phyloP scores from a whole-genome alignment of 2,797 vertebrate species.

The Karalla daura region DNA sequence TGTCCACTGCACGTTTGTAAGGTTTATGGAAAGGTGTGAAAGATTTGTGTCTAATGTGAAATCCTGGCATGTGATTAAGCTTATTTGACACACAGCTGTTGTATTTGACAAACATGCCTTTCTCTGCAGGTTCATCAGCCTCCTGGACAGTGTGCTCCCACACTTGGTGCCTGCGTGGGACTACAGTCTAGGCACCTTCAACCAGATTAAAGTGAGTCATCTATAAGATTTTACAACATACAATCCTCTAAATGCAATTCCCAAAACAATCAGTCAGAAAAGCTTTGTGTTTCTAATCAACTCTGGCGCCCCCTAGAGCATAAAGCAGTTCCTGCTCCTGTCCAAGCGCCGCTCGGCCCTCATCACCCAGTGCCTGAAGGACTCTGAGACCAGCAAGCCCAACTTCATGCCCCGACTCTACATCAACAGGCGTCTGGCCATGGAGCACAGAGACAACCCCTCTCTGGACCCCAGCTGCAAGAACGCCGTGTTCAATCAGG shows the following conservation, averaged over 20 bases:
- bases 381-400: slow-evolving; percentile 96
- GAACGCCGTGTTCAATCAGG: slow-evolving; percentile 95
- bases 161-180: slow-evolving; percentile 97
- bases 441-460: slow-evolving; percentile 97
- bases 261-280: too few species aligned
- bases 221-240: background rate
- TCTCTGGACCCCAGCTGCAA: slow-evolving; percentile 91
- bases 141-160: slow-evolving; percentile 92
- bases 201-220: slow-evolving; percentile 91
- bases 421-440: slow-evolving; percentile 96
- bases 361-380: slow-evolving; percentile 95
- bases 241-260: too few species aligned
- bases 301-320: slow-evolving; percentile 82
- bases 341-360: slow-evolving; percentile 94
- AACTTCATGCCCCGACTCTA: slow-evolving; percentile 97
- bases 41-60: background rate
- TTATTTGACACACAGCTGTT: background rate
- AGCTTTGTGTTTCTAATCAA: background rate
- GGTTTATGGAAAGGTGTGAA: background rate
- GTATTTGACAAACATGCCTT: too few species aligned
- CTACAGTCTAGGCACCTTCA: slow-evolving; percentile 94
- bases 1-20: background rate
- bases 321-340: slow-evolving; percentile 96
- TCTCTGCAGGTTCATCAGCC: slow-evolving; percentile 90
- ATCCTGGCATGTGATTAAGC: background rate